Percentiles rank a stretch among this genome's conserved stretches.
Conservation (phyloP, 2,888 invertebrate species). For the Deroplatys truncata region DNA sequence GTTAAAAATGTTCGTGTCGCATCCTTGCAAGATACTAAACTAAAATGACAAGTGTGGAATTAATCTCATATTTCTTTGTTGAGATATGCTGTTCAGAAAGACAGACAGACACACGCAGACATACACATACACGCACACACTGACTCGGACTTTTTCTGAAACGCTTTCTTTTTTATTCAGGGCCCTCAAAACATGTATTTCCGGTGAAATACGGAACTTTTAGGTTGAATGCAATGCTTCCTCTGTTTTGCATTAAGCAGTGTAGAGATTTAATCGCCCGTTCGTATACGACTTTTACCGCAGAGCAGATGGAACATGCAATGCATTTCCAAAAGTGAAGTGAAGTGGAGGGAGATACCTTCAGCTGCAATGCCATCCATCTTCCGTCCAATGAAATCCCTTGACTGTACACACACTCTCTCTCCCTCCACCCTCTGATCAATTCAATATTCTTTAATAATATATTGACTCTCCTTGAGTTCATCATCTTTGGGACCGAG, state of each 20-base stretch:
- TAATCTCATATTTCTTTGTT: too few relatives aligned
- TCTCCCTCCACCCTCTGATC: not conserved
- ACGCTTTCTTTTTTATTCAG: too few relatives aligned
- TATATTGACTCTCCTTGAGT: constrained; percentile 22
- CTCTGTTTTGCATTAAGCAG: not conserved
- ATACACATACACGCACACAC: too few relatives aligned
- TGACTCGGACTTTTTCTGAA: too few relatives aligned
- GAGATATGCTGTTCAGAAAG: too few relatives aligned
- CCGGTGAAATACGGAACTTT: too few relatives aligned
- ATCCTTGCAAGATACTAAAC: too few relatives aligned
- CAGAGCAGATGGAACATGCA: not conserved
- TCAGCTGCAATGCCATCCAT: not conserved
- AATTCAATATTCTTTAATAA: constrained; percentile 27
- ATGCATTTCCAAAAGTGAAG: not conserved
- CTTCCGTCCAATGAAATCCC: not conserved
- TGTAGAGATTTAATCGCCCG: too few relatives aligned
- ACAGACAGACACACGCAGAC: too few relatives aligned
- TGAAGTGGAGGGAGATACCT: not conserved
- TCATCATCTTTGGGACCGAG: constrained; percentile 5
- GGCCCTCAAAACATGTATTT: too few relatives aligned
- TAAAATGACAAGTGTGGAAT: too few relatives aligned
- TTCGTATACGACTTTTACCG: not conserved
- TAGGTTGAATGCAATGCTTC: not conserved
- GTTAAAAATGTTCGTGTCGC: too few relatives aligned
- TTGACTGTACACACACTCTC: not conserved